A percentile compares a stretch with the other conserved stretches of the same genome.
These are phyloP conservation scores for Uropetala carovei DNA, from an alignment of 2,888 invertebrate genomes.

Conservation along the genomic window DNA sequence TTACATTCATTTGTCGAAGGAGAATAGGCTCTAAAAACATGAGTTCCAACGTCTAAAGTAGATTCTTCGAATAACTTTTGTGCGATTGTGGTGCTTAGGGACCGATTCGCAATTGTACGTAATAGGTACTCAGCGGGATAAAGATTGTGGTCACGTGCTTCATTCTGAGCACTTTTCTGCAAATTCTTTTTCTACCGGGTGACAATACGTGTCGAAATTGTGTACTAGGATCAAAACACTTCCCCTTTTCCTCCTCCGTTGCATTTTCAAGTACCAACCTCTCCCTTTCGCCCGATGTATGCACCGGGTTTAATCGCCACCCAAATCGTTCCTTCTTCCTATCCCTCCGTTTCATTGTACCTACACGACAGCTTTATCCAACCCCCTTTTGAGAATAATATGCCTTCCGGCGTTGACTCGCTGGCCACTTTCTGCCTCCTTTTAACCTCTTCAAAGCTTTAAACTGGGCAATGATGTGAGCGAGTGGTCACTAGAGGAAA, in stretches of 20 bases:
- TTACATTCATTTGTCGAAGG: no score
- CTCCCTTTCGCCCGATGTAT: not conserved
- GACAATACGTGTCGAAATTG: not conserved
- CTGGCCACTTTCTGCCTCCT: not conserved
- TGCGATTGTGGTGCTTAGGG: no score
- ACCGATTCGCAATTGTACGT: no score
- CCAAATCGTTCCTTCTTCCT: no score
- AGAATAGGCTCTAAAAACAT: no score
- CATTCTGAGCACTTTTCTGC: no score
- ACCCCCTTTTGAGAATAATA: not conserved
- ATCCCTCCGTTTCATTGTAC: not conserved
- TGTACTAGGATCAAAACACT: not conserved
- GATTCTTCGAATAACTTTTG: no score
- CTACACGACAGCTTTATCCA: not conserved
- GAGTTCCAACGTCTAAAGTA: no score
- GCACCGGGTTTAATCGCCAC: no score
- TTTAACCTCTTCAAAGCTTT: not conserved
- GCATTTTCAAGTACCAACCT: not conserved
- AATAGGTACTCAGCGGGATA: no score
- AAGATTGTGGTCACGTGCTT: no score
- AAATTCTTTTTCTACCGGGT: no score
- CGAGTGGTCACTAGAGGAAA: not conserved
- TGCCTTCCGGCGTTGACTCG: constrained; percentile 11
- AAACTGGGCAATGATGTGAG: constrained; percentile 21
- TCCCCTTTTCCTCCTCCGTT: not conserved